These are phyloP conservation scores for Pelmatolapia mariae DNA, from an alignment of 2,113 vertebrate genomes.

Conservation along the genomic window DNA sequence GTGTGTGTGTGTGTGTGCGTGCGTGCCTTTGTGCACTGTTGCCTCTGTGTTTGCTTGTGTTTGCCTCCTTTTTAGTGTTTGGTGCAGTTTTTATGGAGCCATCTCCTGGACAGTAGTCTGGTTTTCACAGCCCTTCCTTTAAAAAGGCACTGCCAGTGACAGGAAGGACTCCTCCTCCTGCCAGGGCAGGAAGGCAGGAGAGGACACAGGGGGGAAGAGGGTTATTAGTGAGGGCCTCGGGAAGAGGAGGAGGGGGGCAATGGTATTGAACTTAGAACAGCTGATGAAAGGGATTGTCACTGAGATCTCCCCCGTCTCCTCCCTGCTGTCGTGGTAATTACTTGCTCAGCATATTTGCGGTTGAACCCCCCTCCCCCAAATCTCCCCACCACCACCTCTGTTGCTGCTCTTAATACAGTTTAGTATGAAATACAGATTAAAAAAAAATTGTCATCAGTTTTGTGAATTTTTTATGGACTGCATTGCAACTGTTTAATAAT, in stretches of 20 bases:
- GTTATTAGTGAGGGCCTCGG: constrained; percentile 41
- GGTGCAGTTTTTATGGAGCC: constrained; percentile 64
- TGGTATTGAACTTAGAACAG: constrained; percentile 69
- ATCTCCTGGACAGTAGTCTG: constrained; percentile 66
- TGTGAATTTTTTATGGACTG: background rate
- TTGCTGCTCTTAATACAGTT: background rate
- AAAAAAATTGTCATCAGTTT: background rate
- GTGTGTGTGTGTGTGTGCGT: background rate
- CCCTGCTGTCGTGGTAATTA: constrained; percentile 51
- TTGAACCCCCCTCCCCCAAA: background rate
- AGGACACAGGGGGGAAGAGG: constrained; percentile 39
- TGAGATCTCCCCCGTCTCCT: constrained; percentile 39
- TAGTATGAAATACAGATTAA: no score
- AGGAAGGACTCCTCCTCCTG: constrained; percentile 70
- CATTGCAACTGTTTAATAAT: background rate
- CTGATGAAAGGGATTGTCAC: constrained; percentile 64
- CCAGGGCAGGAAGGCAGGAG: constrained; percentile 63
- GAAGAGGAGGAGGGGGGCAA: background rate
- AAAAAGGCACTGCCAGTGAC: constrained; percentile 57
- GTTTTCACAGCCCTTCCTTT: constrained; percentile 68
- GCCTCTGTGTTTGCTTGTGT: background rate
- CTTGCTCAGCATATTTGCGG: constrained; percentile 49
- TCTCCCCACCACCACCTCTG: background rate
- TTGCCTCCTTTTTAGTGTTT: constrained; percentile 42
- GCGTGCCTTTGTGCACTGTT: background rate